Conservation (phyloP, 1,140 invertebrate genomes). For the Saccostrea glomerata region DNA sequence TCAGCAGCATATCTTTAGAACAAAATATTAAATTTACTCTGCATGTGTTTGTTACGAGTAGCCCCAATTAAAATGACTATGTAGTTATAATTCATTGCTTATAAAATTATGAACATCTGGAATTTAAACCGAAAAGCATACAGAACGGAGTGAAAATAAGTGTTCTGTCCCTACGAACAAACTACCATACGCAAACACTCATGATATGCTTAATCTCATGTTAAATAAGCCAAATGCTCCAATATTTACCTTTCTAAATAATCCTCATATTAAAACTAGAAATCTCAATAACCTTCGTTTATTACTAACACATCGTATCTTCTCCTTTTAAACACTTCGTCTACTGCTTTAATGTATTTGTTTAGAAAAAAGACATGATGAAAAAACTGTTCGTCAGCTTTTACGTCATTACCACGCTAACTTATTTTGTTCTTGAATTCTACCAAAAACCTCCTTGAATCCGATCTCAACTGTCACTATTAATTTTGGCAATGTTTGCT, state of each 20-base stretch:
- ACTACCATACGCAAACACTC: neutral
- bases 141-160: neutral
- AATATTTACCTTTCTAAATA: neutral
- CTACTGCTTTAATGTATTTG: neutral
- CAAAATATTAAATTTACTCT: no score
- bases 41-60: neutral
- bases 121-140: neutral
- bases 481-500: slow-evolving; percentile 15
- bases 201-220: neutral
- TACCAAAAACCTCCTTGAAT: neutral
- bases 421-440: neutral
- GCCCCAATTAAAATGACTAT: neutral
- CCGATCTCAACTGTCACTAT: slow-evolving; percentile 17
- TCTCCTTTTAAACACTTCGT: neutral
- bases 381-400: neutral
- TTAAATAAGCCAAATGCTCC: neutral
- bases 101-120: slow-evolving; percentile 13
- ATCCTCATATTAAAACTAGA: neutral
- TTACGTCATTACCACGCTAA: neutral
- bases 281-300: neutral
- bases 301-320: neutral
- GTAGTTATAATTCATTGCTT: neutral
- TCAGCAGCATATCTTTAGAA: no score
- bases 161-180: neutral
- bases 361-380: neutral